A percentile compares a stretch with the other conserved stretches of the same genome.
phyloP scores from a whole-genome alignment of 2,888 invertebrate genomes.

The Microctonus hyperodae region DNA sequence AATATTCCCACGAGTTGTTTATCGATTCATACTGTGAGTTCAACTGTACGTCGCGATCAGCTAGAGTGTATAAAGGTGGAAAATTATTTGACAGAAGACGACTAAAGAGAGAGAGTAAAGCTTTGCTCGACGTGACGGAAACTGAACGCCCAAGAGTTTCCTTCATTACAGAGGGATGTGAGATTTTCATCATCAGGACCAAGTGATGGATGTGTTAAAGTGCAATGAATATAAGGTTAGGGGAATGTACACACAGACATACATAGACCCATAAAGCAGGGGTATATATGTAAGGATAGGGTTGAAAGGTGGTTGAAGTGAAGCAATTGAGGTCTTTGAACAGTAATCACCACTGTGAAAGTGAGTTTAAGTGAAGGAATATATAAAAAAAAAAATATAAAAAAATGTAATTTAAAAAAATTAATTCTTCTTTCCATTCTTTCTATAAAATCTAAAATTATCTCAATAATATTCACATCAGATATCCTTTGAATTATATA shows the following conservation, averaged over 20 bases:
- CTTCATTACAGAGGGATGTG: neutral
- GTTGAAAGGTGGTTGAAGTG: constrained; percentile 16
- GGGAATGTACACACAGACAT: neutral
- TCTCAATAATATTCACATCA: too few species aligned
- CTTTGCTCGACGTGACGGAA: constrained; percentile 41
- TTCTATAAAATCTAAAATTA: too few species aligned
- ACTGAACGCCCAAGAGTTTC: constrained; percentile 20
- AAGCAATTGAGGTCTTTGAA: constrained; percentile 45
- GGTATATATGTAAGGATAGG: constrained; percentile 6
- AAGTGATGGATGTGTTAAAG: constrained; percentile 16
- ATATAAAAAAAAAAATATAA: too few species aligned
- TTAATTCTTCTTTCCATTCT: too few species aligned
- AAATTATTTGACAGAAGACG: constrained; percentile 45
- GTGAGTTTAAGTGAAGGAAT: constrained; percentile 18
- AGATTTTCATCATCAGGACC: constrained; percentile 8
- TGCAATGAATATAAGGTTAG: constrained; percentile 16
- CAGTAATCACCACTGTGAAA: constrained; percentile 51
- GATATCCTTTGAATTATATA: too few species aligned
- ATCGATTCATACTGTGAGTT: constrained; percentile 12
- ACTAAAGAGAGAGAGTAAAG: neutral
- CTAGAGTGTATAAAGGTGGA: constrained; percentile 32
- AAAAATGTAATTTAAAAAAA: too few species aligned
- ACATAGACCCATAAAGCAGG: neutral
- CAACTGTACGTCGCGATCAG: constrained; percentile 11
- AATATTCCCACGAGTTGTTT: neutral